These are phyloP conservation scores for Rutpela maculata DNA, from an alignment of 2,888 invertebrate species.

Conservation along the genomic window DNA sequence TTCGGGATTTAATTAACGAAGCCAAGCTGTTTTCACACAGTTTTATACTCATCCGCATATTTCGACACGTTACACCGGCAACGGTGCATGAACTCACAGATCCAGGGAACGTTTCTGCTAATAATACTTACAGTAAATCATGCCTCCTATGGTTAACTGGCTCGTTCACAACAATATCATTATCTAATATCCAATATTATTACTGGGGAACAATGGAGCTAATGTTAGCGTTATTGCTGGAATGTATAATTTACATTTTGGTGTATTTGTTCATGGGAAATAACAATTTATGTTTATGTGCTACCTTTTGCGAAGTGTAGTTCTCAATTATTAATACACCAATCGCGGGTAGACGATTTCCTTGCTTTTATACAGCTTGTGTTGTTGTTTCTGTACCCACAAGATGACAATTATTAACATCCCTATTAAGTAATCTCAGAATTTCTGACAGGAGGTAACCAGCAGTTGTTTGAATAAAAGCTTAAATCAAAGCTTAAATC, in stretches of 20 bases:
- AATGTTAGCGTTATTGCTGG: slow-evolving; percentile 52
- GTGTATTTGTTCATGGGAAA: slow-evolving; percentile 53
- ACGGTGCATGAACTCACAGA: slow-evolving; percentile 33
- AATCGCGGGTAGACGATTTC: background rate
- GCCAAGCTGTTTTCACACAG: slow-evolving; percentile 60
- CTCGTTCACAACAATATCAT: slow-evolving; percentile 57
- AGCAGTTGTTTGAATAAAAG: too few relatives aligned
- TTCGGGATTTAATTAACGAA: slow-evolving; percentile 66
- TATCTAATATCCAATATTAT: slow-evolving; percentile 60
- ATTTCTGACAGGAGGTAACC: too few relatives aligned
- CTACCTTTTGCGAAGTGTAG: slow-evolving; percentile 9
- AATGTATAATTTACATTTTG: slow-evolving; percentile 58
- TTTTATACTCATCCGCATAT: slow-evolving; percentile 56
- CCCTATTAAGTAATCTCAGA: too few relatives aligned
- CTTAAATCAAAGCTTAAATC: too few relatives aligned
- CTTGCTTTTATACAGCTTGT: background rate
- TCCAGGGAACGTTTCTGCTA: slow-evolving; percentile 23
- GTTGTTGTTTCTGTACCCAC: background rate
- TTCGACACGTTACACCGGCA: slow-evolving; percentile 23
- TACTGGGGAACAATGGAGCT: slow-evolving; percentile 55
- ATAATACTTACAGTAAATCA: slow-evolving; percentile 54
- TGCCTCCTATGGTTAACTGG: slow-evolving; percentile 45
- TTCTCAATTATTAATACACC: background rate
- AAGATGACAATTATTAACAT: background rate
- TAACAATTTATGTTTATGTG: slow-evolving; percentile 50